Percentiles rank a stretch among this genome's conserved stretches.
Conservation (phyloP, 2,888 invertebrate species). For the Corbicula japonica region DNA sequence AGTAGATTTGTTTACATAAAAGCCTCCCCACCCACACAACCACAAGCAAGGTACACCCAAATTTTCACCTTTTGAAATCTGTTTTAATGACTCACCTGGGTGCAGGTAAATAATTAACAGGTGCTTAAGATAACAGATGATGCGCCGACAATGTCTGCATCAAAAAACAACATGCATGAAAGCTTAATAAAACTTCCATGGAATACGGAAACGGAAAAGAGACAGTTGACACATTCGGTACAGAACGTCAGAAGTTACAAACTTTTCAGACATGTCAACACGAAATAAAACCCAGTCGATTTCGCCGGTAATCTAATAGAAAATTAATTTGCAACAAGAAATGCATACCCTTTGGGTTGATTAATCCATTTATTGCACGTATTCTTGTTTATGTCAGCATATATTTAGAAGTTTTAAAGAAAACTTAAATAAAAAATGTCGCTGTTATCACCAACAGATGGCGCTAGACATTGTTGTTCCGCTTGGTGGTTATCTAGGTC, state of each 20-base stretch:
- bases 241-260: too few relatives aligned
- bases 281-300: background rate
- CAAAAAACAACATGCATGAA: too few relatives aligned
- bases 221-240: too few relatives aligned
- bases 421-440: conserved; percentile 47
- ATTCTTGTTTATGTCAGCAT: background rate
- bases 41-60: background rate
- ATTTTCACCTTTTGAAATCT: background rate
- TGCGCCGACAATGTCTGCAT: too few relatives aligned
- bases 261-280: background rate
- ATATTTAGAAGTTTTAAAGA: conserved; percentile 12
- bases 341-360: background rate
- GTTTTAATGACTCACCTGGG: conserved; percentile 19
- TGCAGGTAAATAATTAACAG: conserved; percentile 10
- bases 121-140: too few relatives aligned
- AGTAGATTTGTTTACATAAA: too few relatives aligned
- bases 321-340: conserved; percentile 2
- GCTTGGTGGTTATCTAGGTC: conserved; percentile 54
- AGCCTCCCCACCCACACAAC: conserved; percentile 11
- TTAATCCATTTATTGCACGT: conserved; percentile 2
- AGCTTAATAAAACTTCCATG: too few relatives aligned
- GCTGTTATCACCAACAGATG: conserved; percentile 53
- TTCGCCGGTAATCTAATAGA: conserved; percentile 5
- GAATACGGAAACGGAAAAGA: too few relatives aligned
- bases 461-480: conserved; percentile 57